These are phyloP conservation scores for Cheiracanthium punctorium DNA, from an alignment of 2,888 invertebrate species.

Conservation along the genomic window DNA sequence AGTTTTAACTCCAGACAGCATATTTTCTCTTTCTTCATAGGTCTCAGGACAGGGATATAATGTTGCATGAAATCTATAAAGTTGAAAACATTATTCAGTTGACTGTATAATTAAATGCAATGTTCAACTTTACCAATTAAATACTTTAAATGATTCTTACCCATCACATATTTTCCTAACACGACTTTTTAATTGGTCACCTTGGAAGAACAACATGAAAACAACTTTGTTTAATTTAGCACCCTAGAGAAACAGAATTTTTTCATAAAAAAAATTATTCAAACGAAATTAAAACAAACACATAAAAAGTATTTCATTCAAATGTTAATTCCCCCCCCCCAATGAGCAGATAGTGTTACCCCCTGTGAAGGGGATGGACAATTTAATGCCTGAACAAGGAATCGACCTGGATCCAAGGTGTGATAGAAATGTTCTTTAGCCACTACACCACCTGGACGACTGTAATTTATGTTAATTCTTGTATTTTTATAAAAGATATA, in stretches of 20 bases:
- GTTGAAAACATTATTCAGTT: background rate
- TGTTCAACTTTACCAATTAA: background rate
- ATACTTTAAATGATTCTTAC: constrained; percentile 73
- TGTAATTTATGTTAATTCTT: no score
- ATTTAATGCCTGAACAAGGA: no score
- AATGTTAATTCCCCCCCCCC: no score
- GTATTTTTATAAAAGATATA: no score
- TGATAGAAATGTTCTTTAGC: no score
- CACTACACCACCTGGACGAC: no score
- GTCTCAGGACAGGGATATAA: constrained; percentile 99
- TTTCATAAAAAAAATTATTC: no score
- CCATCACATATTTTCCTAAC: constrained; percentile 75
- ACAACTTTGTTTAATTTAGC: constrained; percentile 73
- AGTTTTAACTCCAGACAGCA: constrained; percentile 99
- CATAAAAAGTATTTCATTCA: no score
- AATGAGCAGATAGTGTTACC: no score
- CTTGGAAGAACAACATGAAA: constrained; percentile 75
- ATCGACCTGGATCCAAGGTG: no score
- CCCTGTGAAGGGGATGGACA: no score
- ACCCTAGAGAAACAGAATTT: constrained; percentile 67
- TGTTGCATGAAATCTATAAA: constrained; percentile 87
- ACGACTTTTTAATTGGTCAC: constrained; percentile 73
- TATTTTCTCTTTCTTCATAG: constrained; percentile 95
- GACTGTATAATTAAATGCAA: background rate
- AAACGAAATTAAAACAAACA: no score